These are phyloP conservation scores for Rotaria magnacalcarata DNA, from an alignment of 2,888 invertebrate species.

Conservation along the genomic window DNA sequence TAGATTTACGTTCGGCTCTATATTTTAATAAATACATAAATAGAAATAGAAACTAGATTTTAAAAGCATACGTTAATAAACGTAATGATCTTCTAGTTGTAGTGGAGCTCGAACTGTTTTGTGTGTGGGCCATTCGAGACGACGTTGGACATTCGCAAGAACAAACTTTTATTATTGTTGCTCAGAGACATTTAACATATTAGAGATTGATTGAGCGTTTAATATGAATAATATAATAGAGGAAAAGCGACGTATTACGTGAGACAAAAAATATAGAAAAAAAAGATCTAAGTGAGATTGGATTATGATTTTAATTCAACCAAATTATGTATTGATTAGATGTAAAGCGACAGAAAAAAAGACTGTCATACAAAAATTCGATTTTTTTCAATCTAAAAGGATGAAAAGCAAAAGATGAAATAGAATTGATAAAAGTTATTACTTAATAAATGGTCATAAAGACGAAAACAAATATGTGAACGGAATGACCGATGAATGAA, in stretches of 20 bases:
- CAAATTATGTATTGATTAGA: background rate
- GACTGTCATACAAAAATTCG: background rate
- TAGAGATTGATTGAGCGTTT: background rate
- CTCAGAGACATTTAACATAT: slow-evolving; percentile 11
- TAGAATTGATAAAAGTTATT: background rate
- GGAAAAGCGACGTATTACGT: background rate
- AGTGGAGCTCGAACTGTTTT: background rate
- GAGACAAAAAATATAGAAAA: background rate
- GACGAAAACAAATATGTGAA: background rate
- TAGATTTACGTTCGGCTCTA: slow-evolving; percentile 21
- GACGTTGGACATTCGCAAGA: background rate
- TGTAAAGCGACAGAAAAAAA: background rate
- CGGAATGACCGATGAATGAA: slow-evolving; percentile 20
- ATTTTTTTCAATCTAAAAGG: background rate
- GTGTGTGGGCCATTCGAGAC: background rate
- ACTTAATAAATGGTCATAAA: background rate
- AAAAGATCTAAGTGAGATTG: background rate
- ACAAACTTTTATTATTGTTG: background rate
- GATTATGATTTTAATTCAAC: background rate
- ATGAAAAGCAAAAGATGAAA: background rate
- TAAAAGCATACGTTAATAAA: slow-evolving; percentile 20
- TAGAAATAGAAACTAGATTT: background rate
- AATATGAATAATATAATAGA: background rate
- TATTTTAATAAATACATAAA: background rate
- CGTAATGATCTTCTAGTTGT: slow-evolving; percentile 34